Evolutionary conservation across 2,113 vertebrate genomes (phyloP).

Genomic region (Xenus cinereus): DNA sequence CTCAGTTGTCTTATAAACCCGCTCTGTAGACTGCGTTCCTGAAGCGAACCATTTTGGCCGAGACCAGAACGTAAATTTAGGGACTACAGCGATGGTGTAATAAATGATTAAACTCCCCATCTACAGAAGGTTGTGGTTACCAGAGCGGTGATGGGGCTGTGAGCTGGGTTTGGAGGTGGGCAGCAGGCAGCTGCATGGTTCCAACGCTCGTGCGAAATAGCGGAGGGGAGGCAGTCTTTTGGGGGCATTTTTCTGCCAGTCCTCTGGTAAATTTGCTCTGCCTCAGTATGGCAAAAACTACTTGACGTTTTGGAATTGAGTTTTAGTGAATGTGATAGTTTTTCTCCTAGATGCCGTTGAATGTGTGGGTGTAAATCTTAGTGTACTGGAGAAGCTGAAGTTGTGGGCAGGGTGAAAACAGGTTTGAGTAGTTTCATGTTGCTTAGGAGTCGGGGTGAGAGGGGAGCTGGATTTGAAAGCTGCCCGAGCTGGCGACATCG

Average conservation of each 20-base stretch:
- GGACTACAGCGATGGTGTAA: rapidly evolving
- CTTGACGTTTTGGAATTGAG: neutral
- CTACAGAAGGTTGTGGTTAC: neutral
- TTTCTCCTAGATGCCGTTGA: neutral
- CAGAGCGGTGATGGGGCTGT: neutral
- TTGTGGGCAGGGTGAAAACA: neutral
- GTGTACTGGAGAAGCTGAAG: neutral
- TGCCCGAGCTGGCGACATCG: neutral
- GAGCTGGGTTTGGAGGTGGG: neutral
- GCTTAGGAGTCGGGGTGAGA: neutral
- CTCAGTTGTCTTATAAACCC: neutral
- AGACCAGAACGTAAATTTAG: neutral
- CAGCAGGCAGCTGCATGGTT: neutral
- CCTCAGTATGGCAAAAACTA: neutral
- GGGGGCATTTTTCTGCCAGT: neutral
- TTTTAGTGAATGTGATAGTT: neutral
- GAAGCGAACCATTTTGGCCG: neutral
- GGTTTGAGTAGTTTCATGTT: neutral
- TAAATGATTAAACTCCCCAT: neutral
- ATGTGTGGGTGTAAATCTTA: neutral
- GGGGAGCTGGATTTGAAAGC: neutral
- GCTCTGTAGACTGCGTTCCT: neutral
- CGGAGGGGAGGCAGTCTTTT: neutral
- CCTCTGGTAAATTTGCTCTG: neutral
- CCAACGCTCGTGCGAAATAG: rapidly evolving